phyloP scores from a whole-genome alignment of 2,113 vertebrate genomes.

The Pomatostomus ruficeps region DNA sequence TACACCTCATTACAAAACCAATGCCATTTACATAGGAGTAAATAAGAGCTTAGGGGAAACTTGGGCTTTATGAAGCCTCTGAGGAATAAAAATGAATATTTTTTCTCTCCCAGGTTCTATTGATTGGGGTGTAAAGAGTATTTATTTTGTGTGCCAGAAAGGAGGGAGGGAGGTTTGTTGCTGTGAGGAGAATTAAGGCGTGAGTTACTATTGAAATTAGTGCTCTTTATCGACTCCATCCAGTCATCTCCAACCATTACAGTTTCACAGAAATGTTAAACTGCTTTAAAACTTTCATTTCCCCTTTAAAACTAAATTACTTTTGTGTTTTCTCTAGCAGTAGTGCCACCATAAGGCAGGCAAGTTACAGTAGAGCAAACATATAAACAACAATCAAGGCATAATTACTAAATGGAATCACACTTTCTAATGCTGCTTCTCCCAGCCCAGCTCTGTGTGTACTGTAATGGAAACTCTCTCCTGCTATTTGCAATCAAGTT shows the following conservation, averaged over 20 bases:
- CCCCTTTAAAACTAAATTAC: conserved; percentile 76
- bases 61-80: neutral
- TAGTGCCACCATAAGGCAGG: conserved; percentile 67
- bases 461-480: conserved; percentile 23
- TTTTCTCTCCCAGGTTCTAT: neutral
- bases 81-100: neutral
- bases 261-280: conserved; percentile 73
- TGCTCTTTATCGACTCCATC: conserved; percentile 62
- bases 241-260: conserved; percentile 68
- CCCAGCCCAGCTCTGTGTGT: neutral
- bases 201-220: conserved; percentile 77
- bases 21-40: neutral
- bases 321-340: conserved; percentile 69
- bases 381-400: conserved; percentile 74
- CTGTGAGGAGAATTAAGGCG: conserved; percentile 64
- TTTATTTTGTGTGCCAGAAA: neutral
- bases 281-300: conserved; percentile 79
- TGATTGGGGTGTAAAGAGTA: neutral
- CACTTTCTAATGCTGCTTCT: conserved; percentile 36
- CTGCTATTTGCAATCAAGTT: neutral
- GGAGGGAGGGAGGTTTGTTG: neutral
- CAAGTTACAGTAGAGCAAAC: conserved; percentile 69
- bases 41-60: neutral
- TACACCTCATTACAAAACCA: neutral
- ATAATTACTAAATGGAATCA: conserved; percentile 72